phyloP scores from a whole-genome alignment of 2,113 vertebrate species.

The Myodes glareolus region DNA sequence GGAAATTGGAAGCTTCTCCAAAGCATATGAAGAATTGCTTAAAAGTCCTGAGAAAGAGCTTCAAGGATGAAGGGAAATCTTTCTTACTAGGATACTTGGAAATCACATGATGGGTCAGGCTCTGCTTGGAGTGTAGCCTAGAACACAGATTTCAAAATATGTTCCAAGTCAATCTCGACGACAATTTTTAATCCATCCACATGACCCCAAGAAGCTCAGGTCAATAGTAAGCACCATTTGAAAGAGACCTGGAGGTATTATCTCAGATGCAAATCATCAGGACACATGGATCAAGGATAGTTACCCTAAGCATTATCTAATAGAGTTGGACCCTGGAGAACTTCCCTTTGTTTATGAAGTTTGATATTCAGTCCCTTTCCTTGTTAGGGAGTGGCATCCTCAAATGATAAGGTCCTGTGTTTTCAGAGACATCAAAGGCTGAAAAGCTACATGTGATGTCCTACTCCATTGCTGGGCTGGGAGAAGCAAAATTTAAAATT shows the following conservation, averaged over 20 bases:
- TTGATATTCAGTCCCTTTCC: background rate
- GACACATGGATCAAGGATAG: background rate
- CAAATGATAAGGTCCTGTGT: background rate
- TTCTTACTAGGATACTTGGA: background rate
- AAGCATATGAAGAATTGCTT: background rate
- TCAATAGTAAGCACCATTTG: background rate
- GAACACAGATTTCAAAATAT: background rate
- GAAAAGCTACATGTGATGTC: background rate
- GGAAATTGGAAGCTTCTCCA: background rate
- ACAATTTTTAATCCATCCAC: background rate
- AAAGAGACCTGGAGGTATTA: constrained; percentile 2
- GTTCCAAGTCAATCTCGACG: background rate
- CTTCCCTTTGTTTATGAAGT: background rate
- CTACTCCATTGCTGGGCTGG: background rate
- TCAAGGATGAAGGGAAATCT: background rate
- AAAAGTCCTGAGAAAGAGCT: background rate
- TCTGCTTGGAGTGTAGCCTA: background rate
- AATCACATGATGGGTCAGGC: background rate
- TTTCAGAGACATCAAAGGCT: background rate
- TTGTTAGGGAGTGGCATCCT: background rate
- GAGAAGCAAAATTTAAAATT: background rate
- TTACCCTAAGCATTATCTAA: background rate
- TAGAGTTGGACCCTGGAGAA: background rate
- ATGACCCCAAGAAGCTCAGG: background rate
- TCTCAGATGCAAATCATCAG: background rate